Base-by-base conservation (phyloP, 2,797 vertebrate species). In the Melanotaenia parkinsoni region DNA sequence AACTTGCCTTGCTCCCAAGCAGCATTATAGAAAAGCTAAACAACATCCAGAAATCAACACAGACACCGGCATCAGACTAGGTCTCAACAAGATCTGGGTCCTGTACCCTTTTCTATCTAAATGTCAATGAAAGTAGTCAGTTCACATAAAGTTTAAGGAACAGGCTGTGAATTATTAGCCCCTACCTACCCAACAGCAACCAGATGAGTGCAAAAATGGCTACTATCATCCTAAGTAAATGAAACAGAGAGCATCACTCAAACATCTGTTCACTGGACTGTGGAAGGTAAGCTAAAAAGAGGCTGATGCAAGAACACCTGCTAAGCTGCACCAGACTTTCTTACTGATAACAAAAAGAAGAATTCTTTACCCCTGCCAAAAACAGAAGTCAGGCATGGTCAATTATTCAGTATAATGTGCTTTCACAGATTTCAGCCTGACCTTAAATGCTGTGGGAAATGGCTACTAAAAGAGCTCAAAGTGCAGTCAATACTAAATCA, bases 371-470 rank as follows among this genome's bases (percentile, higher is more conserved):
- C 28, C 26, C 18, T 13, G 40, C 26, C 60, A 11, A 28, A 63
- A 20, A 22, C 12, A 20, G 24, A 16, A 40, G 35, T 56, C 22
- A 6, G 16, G 5, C 50, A 24, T 0, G 7, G 26, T 7, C 16
- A 20, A 26, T 43, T 26, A 20, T 26, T 62, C 24, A 26, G 12
- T 24, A 10, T 38, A 65, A 54, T 38, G 14, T 16, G 2, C 11
- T n/a, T 11, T 63, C 40, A 60, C 28, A 38, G 53, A 28, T 58
- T 35, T 20, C 68, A 53, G 35, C 51, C 32, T 63, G 38, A 58
- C 35, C 32, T 1, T 43, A 51, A 4, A 58, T 43, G 58, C 22
- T 58, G 57, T 0, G 0, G 30, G 51, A 72, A 81, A 67, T 16
- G 26, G 0, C 14, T 38, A 38, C 26, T 72, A 51, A 43, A 62